Percentiles rank a stretch among this genome's conserved stretches.
Conservation (phyloP, 1,140 invertebrate species). For the Aricia agestis region DNA sequence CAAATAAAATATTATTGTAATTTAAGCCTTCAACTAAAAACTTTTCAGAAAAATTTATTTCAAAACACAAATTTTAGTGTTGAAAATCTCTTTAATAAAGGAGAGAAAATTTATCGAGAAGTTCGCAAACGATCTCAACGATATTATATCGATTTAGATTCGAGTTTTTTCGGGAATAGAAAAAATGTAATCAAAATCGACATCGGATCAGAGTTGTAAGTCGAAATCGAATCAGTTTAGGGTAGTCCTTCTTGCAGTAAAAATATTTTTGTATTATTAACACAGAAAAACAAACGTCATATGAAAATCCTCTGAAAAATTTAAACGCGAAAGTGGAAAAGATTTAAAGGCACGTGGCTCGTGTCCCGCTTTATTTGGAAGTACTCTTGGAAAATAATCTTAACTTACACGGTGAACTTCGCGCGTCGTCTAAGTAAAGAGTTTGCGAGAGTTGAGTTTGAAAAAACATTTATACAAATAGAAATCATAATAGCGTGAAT, state of each 20-base stretch:
- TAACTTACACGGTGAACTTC: constrained; percentile 23
- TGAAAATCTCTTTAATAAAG: too few species aligned
- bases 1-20: too few species aligned
- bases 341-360: constrained; percentile 27
- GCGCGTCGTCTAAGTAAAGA: constrained; percentile 22
- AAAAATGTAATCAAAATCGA: not conserved
- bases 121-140: too few species aligned
- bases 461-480: constrained; percentile 14
- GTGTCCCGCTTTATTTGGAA: constrained; percentile 26
- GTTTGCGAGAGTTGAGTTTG: constrained; percentile 15
- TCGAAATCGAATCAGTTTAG: not conserved
- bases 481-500: constrained; percentile 4
- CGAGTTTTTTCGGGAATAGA: not conserved
- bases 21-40: too few species aligned
- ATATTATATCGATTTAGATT: too few species aligned
- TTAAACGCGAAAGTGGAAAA: constrained; percentile 22
- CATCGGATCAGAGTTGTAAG: not conserved
- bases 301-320: constrained; percentile 20
- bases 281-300: constrained; percentile 4
- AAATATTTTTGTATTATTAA: not conserved
- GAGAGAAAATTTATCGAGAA: too few species aligned
- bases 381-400: constrained; percentile 27
- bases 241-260: not conserved
- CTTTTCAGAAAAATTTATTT: too few species aligned
- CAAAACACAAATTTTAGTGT: too few species aligned